Conservation (phyloP, 2,888 invertebrate species). For the Gastrophysa polygoni region DNA sequence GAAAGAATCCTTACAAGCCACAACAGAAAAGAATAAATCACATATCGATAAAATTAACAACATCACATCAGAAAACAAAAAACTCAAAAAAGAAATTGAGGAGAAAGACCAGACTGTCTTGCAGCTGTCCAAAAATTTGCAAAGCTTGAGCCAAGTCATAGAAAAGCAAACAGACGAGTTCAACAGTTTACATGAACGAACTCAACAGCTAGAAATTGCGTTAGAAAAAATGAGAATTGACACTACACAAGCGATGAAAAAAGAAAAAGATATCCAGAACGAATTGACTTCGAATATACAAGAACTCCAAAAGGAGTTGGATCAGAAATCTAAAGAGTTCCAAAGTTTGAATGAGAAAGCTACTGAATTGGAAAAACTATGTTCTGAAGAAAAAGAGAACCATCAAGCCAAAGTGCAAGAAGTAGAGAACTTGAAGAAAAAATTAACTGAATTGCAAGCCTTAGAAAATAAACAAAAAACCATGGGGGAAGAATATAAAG, state of each 20-base stretch:
- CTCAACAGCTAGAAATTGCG: conserved; percentile 21
- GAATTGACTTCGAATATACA: conserved; percentile 29
- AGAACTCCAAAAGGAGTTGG: conserved; percentile 24
- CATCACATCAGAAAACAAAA: conserved; percentile 15
- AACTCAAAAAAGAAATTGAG: conserved; percentile 18
- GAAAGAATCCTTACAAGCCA: not conserved
- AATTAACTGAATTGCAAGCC: conserved; percentile 19
- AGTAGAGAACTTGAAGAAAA: not conserved
- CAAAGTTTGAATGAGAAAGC: conserved; percentile 13
- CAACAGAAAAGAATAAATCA: not conserved
- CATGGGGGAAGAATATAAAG: conserved; percentile 18
- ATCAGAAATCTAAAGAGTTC: conserved; percentile 23
- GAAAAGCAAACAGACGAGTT: conserved; percentile 35
- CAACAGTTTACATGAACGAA: conserved; percentile 32
- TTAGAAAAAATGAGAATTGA: conserved; percentile 27
- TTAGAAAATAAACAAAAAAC: conserved; percentile 19
- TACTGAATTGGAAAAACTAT: conserved; percentile 22
- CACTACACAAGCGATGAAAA: conserved; percentile 25
- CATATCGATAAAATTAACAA: conserved; percentile 8
- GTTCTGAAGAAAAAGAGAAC: conserved; percentile 17
- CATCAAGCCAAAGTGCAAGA: conserved; percentile 15
- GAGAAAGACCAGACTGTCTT: conserved; percentile 23
- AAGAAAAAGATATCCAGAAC: conserved; percentile 34
- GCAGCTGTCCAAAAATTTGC: conserved; percentile 22
- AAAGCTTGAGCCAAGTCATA: conserved; percentile 20